phyloP scores from a whole-genome alignment of 2,113 vertebrate genomes.

The Chionomys nivalis region DNA sequence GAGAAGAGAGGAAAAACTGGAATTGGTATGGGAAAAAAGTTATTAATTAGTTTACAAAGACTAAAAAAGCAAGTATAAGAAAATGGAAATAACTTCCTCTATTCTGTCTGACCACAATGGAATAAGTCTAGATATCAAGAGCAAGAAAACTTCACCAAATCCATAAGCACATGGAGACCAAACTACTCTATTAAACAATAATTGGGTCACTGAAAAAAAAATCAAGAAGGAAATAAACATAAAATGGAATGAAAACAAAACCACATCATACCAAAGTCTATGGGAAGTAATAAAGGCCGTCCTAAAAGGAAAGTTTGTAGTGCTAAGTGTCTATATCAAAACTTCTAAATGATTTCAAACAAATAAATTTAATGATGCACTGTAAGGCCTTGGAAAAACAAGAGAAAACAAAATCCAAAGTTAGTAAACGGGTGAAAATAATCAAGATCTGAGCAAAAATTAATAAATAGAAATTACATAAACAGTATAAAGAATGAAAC shows the following conservation, averaged over 20 bases:
- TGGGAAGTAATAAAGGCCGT: neutral
- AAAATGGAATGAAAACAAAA: neutral
- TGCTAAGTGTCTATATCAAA: neutral
- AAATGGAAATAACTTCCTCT: neutral
- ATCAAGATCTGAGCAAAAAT: neutral
- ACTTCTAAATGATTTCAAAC: neutral
- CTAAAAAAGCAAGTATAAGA: neutral
- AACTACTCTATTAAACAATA: neutral
- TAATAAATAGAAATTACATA: neutral
- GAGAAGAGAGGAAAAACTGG: no score
- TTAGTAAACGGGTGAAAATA: neutral
- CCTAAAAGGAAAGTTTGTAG: neutral
- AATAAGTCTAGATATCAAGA: neutral
- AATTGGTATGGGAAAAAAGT: no score
- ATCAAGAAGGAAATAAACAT: neutral
- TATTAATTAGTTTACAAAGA: no score
- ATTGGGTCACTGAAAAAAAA: neutral
- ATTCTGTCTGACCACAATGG: neutral
- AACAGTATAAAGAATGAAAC: neutral
- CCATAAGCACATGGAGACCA: neutral
- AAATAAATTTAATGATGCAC: neutral
- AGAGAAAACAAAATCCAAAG: neutral
- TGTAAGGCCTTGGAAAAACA: neutral
- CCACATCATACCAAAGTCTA: neutral
- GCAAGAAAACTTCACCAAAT: neutral